Percentiles rank a stretch among this genome's conserved stretches.
These are phyloP conservation scores for Halcyon smyrnensis DNA, from an alignment of 2,797 vertebrate genomes.

Conservation along the genomic window DNA sequence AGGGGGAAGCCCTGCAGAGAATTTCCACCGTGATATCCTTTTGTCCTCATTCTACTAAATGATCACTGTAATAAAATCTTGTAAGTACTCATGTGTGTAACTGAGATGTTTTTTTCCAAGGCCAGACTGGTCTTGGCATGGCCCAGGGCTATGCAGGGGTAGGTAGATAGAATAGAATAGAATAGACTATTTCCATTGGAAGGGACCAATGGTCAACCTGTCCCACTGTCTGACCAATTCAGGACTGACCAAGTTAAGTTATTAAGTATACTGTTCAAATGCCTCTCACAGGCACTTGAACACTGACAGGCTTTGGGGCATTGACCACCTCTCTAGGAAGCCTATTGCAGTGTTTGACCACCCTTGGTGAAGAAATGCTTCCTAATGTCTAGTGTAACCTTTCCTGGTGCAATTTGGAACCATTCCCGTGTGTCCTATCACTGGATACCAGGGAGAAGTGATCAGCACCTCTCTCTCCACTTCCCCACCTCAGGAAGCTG, in stretches of 20 bases:
- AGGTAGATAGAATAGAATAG: not conserved
- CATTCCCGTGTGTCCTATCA: fast-evolving
- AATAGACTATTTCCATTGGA: not conserved
- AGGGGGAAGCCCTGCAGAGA: not conserved
- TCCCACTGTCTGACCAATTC: not conserved
- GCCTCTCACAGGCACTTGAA: not conserved
- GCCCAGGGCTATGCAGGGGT: not conserved
- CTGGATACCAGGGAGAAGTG: not conserved
- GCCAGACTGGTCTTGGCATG: not conserved
- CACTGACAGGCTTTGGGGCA: not conserved
- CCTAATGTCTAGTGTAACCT: not conserved
- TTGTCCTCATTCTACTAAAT: not conserved
- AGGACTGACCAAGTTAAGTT: not conserved
- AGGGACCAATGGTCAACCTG: not conserved
- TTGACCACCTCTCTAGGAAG: not conserved
- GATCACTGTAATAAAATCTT: not conserved
- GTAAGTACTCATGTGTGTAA: not conserved
- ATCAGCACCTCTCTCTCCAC: not conserved
- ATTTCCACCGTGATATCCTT: not conserved
- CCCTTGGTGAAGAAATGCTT: not conserved
- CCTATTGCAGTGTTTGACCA: not conserved
- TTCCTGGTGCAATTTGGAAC: not conserved
- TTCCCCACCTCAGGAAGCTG: not conserved
- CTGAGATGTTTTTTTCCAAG: not conserved
- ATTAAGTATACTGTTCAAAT: not conserved